Evolutionary conservation across 2,797 vertebrate species (phyloP), one percentile per base, ranked within the genome.

Genomic region (Oceanodroma leucorhoa): DNA sequence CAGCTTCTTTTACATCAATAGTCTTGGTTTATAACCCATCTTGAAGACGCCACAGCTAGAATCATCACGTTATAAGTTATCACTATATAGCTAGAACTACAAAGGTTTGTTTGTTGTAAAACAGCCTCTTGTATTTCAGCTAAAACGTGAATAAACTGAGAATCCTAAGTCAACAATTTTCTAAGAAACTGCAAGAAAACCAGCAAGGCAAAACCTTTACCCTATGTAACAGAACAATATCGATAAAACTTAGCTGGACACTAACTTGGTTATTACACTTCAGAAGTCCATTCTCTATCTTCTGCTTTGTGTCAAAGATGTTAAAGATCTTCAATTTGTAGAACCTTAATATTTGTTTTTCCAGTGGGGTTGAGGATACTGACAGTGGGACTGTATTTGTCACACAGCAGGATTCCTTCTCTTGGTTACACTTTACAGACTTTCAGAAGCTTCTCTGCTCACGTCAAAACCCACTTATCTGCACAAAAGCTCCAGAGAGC

Each of bases 1-100:
- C 17, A 57, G 41, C 23, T 88, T 61, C n/a, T 67, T 94, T 91
- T 22, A 58, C 10, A 53, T 54, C 21, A 54, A 22, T 55, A 57
- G 9, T 24, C 36, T 55, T 67, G 26, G 73, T 36, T 77, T 66
- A 55, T 27, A 93, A 77, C 2, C 9, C 24, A 58, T 14, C 22
- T 7, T 6, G 15, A 81, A 82, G 19, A 54, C 11, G 16, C 12
- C 11, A 18, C 1, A 79, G n/a, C 11, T 32, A 67, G 18, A 84
- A 69, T 6, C 9, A 58, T n/a, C 1, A 3, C 3, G 1, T 40
- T 27, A 0, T 38, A 71, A 40, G 7, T 70, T 60, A 58, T 11
- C 45, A 30, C 20, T 55, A 23, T 26, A 34, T 3, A 81, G 11
- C 6, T 46, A 71, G 27, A 83, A 48, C 15, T 45, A 78, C 40